phyloP scores from a whole-genome alignment of 2,113 vertebrate genomes.

The Phasianus colchicus region DNA sequence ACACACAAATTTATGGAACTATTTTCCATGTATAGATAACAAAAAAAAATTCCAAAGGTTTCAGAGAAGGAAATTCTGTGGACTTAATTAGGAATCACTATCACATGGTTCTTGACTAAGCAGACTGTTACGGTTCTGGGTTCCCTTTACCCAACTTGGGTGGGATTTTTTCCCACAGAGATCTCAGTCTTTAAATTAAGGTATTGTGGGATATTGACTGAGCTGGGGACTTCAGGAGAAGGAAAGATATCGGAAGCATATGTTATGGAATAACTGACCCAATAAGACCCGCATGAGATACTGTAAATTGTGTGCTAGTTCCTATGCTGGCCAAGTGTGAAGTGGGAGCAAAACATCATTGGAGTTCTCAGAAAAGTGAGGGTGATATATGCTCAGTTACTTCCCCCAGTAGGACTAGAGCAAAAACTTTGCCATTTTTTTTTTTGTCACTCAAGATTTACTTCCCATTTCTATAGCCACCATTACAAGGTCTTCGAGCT shows the following conservation, averaged over 20 bases:
- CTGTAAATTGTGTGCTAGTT: too few relatives aligned
- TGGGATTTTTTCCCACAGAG: background rate
- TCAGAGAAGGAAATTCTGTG: background rate
- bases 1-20: background rate
- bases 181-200: background rate
- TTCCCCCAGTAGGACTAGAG: background rate
- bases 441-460: background rate
- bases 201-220: background rate
- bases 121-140: background rate
- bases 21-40: background rate
- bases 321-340: background rate
- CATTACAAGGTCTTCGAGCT: background rate
- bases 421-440: background rate
- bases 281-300: too few relatives aligned
- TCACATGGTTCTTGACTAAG: background rate
- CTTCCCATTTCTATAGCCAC: background rate
- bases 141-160: background rate
- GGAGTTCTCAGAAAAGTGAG: background rate
- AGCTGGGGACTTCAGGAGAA: background rate
- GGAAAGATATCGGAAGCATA: background rate
- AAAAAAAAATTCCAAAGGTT: background rate
- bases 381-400: background rate
- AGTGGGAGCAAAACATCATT: background rate
- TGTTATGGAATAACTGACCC: accelerated
- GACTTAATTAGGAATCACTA: background rate